A percentile compares a stretch with the other conserved stretches of the same genome.
Conservation (phyloP, 1,140 invertebrate species). For the Eriosoma lanigerum region DNA sequence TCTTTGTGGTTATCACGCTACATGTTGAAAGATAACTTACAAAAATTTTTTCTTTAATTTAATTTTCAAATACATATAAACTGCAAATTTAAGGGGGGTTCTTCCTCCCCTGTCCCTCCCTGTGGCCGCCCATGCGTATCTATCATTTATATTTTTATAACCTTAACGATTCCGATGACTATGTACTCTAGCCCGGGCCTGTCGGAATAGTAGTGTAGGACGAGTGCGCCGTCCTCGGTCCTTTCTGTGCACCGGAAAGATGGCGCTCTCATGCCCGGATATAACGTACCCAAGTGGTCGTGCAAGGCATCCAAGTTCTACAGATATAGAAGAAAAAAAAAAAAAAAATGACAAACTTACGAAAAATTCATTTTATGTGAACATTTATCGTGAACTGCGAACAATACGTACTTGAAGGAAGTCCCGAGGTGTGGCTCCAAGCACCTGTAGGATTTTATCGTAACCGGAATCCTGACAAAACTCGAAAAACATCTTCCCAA, state of each 20-base stretch:
- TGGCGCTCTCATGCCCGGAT: slow-evolving; percentile 89
- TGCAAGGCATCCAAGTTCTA: slow-evolving; percentile 92
- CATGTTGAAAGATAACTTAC: no score
- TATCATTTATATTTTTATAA: slow-evolving; percentile 59
- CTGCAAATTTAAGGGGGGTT: no score
- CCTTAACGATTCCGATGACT: slow-evolving; percentile 92
- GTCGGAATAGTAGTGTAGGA: slow-evolving; percentile 91
- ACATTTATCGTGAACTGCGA: background rate
- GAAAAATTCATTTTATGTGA: no score
- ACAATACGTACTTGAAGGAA: slow-evolving; percentile 75
- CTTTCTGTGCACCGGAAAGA: slow-evolving; percentile 88
- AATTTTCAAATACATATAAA: no score
- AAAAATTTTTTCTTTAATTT: no score
- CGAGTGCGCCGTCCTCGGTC: slow-evolving; percentile 78
- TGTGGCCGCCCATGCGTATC: no score
- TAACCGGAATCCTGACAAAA: slow-evolving; percentile 94
- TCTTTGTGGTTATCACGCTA: no score
- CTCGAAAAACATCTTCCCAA: slow-evolving; percentile 92
- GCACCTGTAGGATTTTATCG: slow-evolving; percentile 87
- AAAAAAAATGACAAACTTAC: background rate
- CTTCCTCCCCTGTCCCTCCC: no score
- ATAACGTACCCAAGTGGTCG: slow-evolving; percentile 87
- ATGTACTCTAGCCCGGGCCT: slow-evolving; percentile 89
- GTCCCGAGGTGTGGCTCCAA: slow-evolving; percentile 88
- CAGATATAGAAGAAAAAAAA: background rate